These are phyloP conservation scores for Lepilemur ruficaudatus DNA, from an alignment of 2,797 vertebrate genomes.

Conservation along the genomic window DNA sequence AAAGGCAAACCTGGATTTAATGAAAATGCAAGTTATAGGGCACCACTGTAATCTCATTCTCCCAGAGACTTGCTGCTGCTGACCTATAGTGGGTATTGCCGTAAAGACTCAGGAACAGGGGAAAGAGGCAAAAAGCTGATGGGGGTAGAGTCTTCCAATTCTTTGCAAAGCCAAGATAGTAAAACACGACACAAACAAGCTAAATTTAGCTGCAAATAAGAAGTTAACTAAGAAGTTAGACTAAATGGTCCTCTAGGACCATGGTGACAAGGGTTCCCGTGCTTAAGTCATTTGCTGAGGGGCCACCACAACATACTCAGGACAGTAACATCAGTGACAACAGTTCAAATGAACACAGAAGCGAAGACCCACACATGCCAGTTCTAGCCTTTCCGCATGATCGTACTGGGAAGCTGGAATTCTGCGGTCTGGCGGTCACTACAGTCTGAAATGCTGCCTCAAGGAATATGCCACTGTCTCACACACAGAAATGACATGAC, in stretches of 20 bases:
- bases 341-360: not conserved
- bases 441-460: not conserved
- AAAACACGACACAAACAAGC: not conserved
- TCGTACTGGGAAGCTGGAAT: not conserved
- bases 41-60: not conserved
- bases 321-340: not conserved
- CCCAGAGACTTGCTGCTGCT: not conserved
- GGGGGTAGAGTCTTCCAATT: not conserved
- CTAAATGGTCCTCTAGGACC: not conserved
- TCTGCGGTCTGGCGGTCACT: not conserved
- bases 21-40: not conserved
- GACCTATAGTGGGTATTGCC: too few species aligned
- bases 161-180: not conserved
- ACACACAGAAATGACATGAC: rapidly evolving
- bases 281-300: not conserved
- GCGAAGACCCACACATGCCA: not conserved
- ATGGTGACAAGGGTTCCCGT: not conserved
- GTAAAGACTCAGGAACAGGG: not conserved
- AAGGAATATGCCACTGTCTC: not conserved
- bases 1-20: not conserved
- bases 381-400: rapidly evolving
- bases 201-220: not conserved
- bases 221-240: not conserved
- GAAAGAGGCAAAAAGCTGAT: not conserved
- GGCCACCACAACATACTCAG: too few species aligned